Evolutionary conservation across 2,113 vertebrate species (phyloP), one percentile per base, ranked within the genome.

Genomic region (Chaenogobius annularis): DNA sequence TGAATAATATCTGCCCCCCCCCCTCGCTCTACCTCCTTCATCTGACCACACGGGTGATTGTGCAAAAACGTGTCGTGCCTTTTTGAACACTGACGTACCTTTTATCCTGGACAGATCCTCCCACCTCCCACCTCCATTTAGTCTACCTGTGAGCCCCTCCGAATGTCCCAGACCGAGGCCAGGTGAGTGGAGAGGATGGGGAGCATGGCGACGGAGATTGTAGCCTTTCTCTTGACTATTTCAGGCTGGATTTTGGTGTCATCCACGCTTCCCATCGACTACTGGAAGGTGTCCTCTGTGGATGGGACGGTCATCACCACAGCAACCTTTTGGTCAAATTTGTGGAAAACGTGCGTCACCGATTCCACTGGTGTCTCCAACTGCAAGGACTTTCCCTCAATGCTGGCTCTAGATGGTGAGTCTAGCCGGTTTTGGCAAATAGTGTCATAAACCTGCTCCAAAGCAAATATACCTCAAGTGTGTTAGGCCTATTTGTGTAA

Each of bases 241-340:
- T 95, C 94, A 0, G 96, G 97, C 14, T 98, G 95, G 96, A 94
- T 98, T 78, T 92, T 98, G 71, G 91, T 95, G 46, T 95, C 95
- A 14, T 96, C 96, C 78, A 96, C 95, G 14, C 84, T 97, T 82
- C 95, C 96, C 61, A 95, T 94, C 43, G 96, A 97, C 90, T 98
- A 98, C 90, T 98, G 97, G 96, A 97, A 97, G 75, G 96, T 98
- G 64, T 97, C 96, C 37, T 94, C 95, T 66, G 95, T 96, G 75
- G 97, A 98, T 10, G 97, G 97, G 87, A 97, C 95, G 0, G 96
- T 98, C 82, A 98, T 98, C 92, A 98, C 97, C 83, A 98, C 96
- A 0, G 96, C 97, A 37, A 97, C 97, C 64, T 97, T 94, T 87
- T 98, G 95, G 95, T 95, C 96, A 83, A 98, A 98, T 85, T 91